Percentiles rank a stretch among this genome's conserved stretches.
Evolutionary conservation across 2,113 vertebrate species (phyloP).

Genomic region (Periophthalmus modestus): DNA sequence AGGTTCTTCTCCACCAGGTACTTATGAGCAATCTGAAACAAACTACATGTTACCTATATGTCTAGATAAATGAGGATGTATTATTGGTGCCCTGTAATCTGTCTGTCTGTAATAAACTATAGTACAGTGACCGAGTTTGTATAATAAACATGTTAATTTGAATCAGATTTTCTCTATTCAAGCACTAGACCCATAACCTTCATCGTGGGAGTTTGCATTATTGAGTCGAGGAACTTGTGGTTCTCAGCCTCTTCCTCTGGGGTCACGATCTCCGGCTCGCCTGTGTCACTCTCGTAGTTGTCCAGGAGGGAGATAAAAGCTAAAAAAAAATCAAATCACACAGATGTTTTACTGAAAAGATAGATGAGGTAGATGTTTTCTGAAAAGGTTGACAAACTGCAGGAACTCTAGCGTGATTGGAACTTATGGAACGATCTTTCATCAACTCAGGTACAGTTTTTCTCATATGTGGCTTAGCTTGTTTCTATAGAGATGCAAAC

Average conservation of each 20-base stretch:
- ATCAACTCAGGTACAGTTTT: too few species aligned
- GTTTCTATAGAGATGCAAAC: too few species aligned
- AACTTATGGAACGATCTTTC: too few species aligned
- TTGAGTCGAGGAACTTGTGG: constrained; percentile 79
- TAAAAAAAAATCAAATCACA: constrained; percentile 28
- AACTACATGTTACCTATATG: neutral
- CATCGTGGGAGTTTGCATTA: constrained; percentile 76
- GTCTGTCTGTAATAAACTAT: too few species aligned
- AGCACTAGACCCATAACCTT: constrained; percentile 63
- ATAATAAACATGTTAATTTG: too few species aligned
- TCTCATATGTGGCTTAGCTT: too few species aligned
- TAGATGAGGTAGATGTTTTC: too few species aligned
- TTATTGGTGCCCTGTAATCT: neutral
- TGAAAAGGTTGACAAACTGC: neutral
- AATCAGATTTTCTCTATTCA: too few species aligned
- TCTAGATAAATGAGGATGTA: neutral
- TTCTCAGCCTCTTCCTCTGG: constrained; percentile 80
- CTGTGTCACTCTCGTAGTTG: constrained; percentile 81
- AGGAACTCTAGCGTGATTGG: too few species aligned
- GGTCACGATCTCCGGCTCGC: constrained; percentile 80
- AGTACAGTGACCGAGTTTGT: too few species aligned
- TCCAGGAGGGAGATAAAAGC: constrained; percentile 83
- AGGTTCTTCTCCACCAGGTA: constrained; percentile 77
- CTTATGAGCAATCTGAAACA: constrained; percentile 76
- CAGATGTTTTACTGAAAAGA: neutral